These are phyloP conservation scores for Pungitius pungitius DNA, from an alignment of 2,113 vertebrate genomes.

Conservation along the genomic window DNA sequence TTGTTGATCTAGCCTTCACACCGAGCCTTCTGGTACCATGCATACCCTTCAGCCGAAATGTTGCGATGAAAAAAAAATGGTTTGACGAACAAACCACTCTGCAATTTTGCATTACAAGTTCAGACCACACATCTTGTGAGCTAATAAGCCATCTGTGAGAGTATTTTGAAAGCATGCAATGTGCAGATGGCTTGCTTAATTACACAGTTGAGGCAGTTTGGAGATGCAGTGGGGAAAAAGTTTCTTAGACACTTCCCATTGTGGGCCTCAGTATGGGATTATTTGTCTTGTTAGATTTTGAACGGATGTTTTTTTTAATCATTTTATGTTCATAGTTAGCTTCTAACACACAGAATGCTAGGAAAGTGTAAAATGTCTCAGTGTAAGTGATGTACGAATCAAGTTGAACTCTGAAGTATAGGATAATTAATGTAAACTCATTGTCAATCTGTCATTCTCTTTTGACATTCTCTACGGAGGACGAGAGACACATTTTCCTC, in stretches of 20 bases:
- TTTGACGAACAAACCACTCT: constrained; percentile 23
- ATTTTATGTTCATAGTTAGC: not conserved
- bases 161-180: constrained; percentile 33
- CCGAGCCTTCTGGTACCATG: constrained; percentile 4
- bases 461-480: not conserved
- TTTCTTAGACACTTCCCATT: constrained; percentile 19
- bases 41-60: constrained; percentile 18
- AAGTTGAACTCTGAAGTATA: not conserved
- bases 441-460: not conserved
- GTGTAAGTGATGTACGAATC: not conserved
- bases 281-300: constrained; percentile 20
- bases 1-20: not conserved
- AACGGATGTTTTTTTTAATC: not conserved
- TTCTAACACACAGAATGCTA: not conserved
- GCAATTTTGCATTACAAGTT: constrained; percentile 42
- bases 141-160: constrained; percentile 66
- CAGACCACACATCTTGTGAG: constrained; percentile 48
- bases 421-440: not conserved
- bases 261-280: constrained; percentile 13
- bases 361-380: not conserved
- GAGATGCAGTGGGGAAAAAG: constrained; percentile 4
- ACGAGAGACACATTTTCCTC: constrained; percentile 18
- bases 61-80: constrained; percentile 20
- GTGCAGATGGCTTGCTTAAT: constrained; percentile 65
- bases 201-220: constrained; percentile 52